These are phyloP conservation scores for Larimichthys polyactis DNA, from an alignment of 2,113 vertebrate genomes.

Conservation along the genomic window DNA sequence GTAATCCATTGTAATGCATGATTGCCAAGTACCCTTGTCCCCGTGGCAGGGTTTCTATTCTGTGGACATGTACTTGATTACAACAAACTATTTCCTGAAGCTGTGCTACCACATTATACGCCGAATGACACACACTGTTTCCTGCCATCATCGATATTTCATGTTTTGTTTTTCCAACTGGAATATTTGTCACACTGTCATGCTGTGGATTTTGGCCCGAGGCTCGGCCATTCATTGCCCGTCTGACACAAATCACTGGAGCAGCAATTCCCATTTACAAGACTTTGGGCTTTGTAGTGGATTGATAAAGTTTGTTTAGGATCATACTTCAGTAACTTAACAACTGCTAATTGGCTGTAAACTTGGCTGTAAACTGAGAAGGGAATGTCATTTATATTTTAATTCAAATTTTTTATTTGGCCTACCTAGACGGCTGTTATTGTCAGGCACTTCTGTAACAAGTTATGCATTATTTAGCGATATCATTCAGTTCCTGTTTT, in stretches of 20 bases:
- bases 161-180: constrained; percentile 22
- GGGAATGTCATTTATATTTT: not conserved
- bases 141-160: constrained; percentile 30
- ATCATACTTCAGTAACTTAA: constrained; percentile 15
- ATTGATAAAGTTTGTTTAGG: constrained; percentile 27
- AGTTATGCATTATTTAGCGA: constrained; percentile 12
- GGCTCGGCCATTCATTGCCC: constrained; percentile 27
- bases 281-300: constrained; percentile 1
- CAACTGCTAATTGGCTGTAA: constrained; percentile 22
- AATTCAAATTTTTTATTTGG: constrained; percentile 3
- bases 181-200: constrained; percentile 59
- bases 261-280: constrained; percentile 26
- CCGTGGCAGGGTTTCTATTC: constrained; percentile 33
- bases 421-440: not conserved
- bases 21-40: constrained; percentile 28
- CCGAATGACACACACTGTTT: constrained; percentile 28
- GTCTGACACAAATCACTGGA: constrained; percentile 52
- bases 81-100: constrained; percentile 42
- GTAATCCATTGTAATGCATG: constrained; percentile 49
- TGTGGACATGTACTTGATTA: constrained; percentile 15
- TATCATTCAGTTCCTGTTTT: not conserved
- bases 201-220: constrained; percentile 8
- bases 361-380: constrained; percentile 1
- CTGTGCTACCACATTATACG: constrained; percentile 16
- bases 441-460: not conserved